Evolutionary conservation across 2,113 vertebrate genomes (phyloP).

Genomic region (Anser brachyrhynchus): DNA sequence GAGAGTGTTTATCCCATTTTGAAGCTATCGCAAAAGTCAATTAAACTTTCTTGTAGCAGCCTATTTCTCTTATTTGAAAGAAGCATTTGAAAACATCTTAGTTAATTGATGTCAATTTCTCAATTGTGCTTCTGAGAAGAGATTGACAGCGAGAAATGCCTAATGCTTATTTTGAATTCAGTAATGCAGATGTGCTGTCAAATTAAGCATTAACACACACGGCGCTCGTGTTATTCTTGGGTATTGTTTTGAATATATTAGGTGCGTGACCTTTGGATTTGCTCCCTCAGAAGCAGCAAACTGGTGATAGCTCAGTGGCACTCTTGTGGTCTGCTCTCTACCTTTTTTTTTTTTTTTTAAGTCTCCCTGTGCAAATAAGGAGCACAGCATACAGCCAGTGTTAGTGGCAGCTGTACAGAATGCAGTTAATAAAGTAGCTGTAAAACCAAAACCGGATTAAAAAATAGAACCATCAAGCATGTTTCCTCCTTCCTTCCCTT

Average conservation of each 20-base stretch:
- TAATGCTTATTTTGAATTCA: conserved; percentile 55
- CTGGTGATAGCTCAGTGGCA: neutral
- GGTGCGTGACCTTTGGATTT: conserved; percentile 29
- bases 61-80: conserved; percentile 49
- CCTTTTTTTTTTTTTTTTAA: neutral
- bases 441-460: neutral
- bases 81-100: conserved; percentile 51
- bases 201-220: conserved; percentile 52
- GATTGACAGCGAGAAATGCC: conserved; percentile 53
- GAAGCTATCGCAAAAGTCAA: neutral
- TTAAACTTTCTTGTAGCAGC: neutral
- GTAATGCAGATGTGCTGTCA: conserved; percentile 61
- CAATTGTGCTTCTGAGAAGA: conserved; percentile 46
- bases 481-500: no score
- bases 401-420: neutral
- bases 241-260: conserved; percentile 39
- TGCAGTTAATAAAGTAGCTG: neutral
- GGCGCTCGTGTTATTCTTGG: neutral
- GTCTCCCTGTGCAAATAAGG: neutral
- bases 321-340: neutral
- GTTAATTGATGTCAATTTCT: conserved; percentile 66
- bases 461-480: neutral
- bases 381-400: neutral
- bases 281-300: neutral
- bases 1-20: neutral